phyloP scores from a whole-genome alignment of 1,140 invertebrate genomes.

The Trypoxylus dichotomus region DNA sequence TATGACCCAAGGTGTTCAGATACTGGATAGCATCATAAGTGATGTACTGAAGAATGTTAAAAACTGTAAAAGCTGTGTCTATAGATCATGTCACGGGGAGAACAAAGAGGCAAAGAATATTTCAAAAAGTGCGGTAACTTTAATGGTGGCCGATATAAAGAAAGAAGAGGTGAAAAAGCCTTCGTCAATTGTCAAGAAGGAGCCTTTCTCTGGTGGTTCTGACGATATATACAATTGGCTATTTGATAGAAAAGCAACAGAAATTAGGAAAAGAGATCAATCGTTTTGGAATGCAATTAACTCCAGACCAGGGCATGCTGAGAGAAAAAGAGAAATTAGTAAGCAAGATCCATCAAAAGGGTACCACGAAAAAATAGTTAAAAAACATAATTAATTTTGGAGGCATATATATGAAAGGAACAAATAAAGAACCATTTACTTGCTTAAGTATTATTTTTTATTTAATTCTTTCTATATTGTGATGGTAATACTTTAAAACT shows the following conservation, averaged over 20 bases:
- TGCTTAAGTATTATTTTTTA: no score
- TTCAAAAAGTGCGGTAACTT: background rate
- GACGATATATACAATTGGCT: conserved; percentile 14
- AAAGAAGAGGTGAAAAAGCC: background rate
- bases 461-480: no score
- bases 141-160: background rate
- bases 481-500: no score
- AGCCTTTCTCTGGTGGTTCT: background rate
- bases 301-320: background rate
- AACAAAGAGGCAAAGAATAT: background rate
- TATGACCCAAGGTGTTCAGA: conserved; percentile 5
- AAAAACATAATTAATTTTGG: conserved; percentile 27
- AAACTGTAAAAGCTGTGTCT: background rate
- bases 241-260: background rate
- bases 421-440: background rate
- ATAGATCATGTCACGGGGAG: background rate
- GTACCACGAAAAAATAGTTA: conserved; percentile 9
- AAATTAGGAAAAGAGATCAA: conserved; percentile 14
- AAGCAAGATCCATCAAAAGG: conserved; percentile 14
- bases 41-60: conserved; percentile 24
- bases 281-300: background rate
- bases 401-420: background rate
- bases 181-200: background rate
- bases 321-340: conserved; percentile 1
- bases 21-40: conserved; percentile 19